Conservation (phyloP, 2,888 invertebrate species). For the Drosophila paramelanica region DNA sequence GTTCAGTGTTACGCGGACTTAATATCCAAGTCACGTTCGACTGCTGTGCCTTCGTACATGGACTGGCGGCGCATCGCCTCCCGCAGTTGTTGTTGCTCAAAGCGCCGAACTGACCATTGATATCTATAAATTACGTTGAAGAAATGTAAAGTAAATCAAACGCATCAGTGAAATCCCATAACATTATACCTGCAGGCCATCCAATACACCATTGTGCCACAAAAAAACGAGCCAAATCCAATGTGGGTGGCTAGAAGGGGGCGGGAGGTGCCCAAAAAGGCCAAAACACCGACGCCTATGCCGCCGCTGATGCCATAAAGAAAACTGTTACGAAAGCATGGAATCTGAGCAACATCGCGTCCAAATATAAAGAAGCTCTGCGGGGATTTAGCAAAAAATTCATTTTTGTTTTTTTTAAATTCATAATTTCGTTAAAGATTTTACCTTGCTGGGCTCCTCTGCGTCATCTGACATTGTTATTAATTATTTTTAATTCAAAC, state of each 20-base stretch:
- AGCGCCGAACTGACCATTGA: constrained; percentile 88
- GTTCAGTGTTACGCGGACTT: constrained; percentile 68
- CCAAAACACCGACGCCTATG: constrained; percentile 88
- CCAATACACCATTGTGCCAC: constrained; percentile 90
- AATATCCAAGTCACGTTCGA: constrained; percentile 83
- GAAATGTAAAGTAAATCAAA: no score
- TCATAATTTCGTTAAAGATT: not conserved
- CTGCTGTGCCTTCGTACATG: constrained; percentile 88
- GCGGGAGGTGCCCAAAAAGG: constrained; percentile 91
- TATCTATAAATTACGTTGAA: constrained; percentile 85
- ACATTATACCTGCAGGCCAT: constrained; percentile 86
- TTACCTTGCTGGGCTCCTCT: constrained; percentile 66
- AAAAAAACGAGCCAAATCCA: constrained; percentile 88
- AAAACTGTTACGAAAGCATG: constrained; percentile 92
- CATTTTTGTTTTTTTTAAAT: not conserved
- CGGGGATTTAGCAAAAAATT: not conserved
- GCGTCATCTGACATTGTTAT: constrained; percentile 63
- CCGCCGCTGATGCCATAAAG: constrained; percentile 91
- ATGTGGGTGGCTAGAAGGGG: constrained; percentile 88
- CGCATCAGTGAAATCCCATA: not conserved
- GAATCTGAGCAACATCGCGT: constrained; percentile 90
- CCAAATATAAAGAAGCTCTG: constrained; percentile 87
- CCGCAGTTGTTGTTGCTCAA: constrained; percentile 88
- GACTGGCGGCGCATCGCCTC: constrained; percentile 88
- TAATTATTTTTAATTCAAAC: constrained; percentile 9